Conservation (phyloP, 2,888 invertebrate genomes). For the Adela reaumurella region DNA sequence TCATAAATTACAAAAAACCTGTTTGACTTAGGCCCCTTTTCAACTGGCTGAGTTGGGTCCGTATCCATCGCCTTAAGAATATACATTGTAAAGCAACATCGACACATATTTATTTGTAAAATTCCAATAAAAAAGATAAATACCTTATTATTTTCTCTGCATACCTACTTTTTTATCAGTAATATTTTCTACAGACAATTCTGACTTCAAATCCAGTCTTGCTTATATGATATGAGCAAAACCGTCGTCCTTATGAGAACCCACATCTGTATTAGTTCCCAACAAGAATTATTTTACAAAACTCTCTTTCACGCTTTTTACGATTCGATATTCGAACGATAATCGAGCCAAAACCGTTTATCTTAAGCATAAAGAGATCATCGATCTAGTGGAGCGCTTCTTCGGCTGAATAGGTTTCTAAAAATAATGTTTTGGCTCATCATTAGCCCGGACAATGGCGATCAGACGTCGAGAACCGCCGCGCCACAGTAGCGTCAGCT, state of each 20-base stretch:
- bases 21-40: too few species aligned
- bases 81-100: too few species aligned
- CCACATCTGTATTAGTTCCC: not conserved
- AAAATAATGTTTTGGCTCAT: slow-evolving; percentile 52
- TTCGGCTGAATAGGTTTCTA: slow-evolving; percentile 23
- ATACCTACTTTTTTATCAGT: too few species aligned
- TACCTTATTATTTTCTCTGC: too few species aligned
- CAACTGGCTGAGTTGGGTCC: too few species aligned
- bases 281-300: not conserved
- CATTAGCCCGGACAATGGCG: slow-evolving; percentile 39
- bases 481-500: slow-evolving; percentile 33
- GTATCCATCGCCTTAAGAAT: too few species aligned
- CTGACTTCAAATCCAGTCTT: too few species aligned
- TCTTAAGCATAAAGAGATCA: not conserved
- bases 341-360: not conserved
- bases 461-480: slow-evolving; percentile 17
- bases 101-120: too few species aligned
- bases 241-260: not conserved
- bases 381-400: not conserved
- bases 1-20: too few species aligned
- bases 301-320: not conserved
- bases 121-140: too few species aligned
- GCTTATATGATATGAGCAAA: too few species aligned
- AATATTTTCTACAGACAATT: too few species aligned
- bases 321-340: not conserved